phyloP scores from a whole-genome alignment of 1,140 invertebrate genomes.

The Caerostris extrusa region DNA sequence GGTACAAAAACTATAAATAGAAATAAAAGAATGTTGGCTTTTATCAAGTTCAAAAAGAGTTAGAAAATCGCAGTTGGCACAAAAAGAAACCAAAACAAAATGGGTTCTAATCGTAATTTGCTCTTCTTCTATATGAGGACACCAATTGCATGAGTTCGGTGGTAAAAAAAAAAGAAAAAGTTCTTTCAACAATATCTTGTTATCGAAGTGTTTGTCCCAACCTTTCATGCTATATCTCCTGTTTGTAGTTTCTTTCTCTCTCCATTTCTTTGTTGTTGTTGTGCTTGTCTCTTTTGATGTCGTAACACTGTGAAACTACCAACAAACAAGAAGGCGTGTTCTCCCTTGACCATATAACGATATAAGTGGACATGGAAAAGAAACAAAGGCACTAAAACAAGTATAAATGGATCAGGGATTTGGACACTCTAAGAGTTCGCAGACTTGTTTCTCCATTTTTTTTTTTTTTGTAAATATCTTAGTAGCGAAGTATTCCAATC shows the following conservation, averaged over 20 bases:
- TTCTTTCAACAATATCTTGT: slow-evolving; percentile 33
- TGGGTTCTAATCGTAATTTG: neutral
- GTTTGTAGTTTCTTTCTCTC: neutral
- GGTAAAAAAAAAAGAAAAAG: neutral
- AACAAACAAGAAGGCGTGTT: slow-evolving; percentile 34
- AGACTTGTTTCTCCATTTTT: neutral
- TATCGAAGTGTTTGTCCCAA: slow-evolving; percentile 36
- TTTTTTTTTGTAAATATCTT: neutral
- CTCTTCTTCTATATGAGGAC: neutral
- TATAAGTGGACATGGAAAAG: neutral
- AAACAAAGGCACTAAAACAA: slow-evolving; percentile 31
- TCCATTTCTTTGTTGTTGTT: slow-evolving; percentile 6
- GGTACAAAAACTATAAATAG: too few species aligned
- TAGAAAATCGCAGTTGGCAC: too few species aligned
- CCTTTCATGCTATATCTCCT: slow-evolving; percentile 30
- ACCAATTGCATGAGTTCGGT: neutral
- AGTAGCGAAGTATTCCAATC: neutral
- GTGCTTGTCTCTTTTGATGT: neutral
- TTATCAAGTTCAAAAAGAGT: too few species aligned
- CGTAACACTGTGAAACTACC: slow-evolving; percentile 7
- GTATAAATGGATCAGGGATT: slow-evolving; percentile 1
- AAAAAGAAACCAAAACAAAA: too few species aligned
- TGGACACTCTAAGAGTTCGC: neutral
- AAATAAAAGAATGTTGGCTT: too few species aligned
- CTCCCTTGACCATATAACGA: slow-evolving; percentile 3